phyloP scores from a whole-genome alignment of 2,888 invertebrate species.

The Empis stercorea region DNA sequence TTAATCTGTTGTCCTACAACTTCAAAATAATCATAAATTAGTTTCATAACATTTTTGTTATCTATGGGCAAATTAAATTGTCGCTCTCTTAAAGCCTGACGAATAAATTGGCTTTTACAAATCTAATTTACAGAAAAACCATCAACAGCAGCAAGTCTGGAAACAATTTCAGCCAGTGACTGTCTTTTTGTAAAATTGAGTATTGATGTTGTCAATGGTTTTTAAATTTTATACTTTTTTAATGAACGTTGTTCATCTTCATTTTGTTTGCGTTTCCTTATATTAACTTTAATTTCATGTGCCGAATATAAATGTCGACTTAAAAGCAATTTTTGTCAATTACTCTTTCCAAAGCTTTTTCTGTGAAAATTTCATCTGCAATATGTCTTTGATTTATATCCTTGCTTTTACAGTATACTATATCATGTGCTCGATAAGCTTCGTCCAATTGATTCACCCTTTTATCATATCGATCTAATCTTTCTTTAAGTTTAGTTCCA shows the following conservation, averaged over 20 bases:
- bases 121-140: background rate
- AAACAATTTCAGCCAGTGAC: background rate
- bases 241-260: background rate
- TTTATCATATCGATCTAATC: too few relatives aligned
- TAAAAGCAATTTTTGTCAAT: too few relatives aligned
- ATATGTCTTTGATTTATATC: too few relatives aligned
- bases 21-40: conserved; percentile 1
- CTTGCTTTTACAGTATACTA: too few relatives aligned
- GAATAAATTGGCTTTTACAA: conserved; percentile 1
- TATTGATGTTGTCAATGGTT: background rate
- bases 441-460: too few relatives aligned
- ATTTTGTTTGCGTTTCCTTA: background rate
- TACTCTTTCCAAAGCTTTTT: too few relatives aligned
- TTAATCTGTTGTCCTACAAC: background rate
- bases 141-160: background rate
- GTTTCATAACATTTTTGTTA: background rate
- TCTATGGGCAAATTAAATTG: background rate
- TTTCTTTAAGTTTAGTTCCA: too few relatives aligned
- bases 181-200: background rate
- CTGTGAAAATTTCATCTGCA: too few relatives aligned
- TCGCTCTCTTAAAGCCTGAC: background rate
- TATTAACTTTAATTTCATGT: background rate
- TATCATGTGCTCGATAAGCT: too few relatives aligned
- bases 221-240: background rate
- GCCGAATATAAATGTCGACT: background rate